Conservation (phyloP, 2,113 vertebrate genomes). For the Pangasianodon hypophthalmus region DNA sequence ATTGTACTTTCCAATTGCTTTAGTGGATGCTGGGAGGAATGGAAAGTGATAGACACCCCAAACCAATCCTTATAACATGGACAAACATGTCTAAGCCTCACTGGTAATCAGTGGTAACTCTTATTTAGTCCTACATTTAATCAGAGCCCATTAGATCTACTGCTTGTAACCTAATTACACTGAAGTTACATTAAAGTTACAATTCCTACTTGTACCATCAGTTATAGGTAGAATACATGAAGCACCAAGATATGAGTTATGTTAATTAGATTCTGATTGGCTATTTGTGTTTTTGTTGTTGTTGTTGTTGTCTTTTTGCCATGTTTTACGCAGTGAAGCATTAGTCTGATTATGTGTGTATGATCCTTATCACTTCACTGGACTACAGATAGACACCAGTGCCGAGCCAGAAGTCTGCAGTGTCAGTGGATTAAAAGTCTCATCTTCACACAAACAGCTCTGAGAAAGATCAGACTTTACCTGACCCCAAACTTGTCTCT, state of each 20-base stretch:
- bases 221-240: neutral
- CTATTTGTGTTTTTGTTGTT: neutral
- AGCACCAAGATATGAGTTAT: neutral
- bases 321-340: neutral
- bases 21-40: conserved; percentile 45
- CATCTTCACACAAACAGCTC: neutral
- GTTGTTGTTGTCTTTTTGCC: neutral
- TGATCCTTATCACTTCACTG: neutral
- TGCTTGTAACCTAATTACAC: neutral
- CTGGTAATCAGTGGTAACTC: neutral
- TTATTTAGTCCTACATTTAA: neutral
- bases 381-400: neutral
- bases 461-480: neutral
- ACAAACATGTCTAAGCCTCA: conserved; percentile 35
- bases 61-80: conserved; percentile 36
- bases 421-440: neutral
- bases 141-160: neutral
- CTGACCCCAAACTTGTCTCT: neutral
- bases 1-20: conserved; percentile 52
- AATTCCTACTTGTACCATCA: neutral
- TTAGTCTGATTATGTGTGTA: neutral
- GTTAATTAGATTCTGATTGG: neutral
- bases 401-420: neutral
- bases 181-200: neutral
- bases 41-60: conserved; percentile 39